A percentile compares a stretch with the other conserved stretches of the same genome.
Conservation (phyloP, 1,140 invertebrate species). For the Nylanderia fulva region DNA sequence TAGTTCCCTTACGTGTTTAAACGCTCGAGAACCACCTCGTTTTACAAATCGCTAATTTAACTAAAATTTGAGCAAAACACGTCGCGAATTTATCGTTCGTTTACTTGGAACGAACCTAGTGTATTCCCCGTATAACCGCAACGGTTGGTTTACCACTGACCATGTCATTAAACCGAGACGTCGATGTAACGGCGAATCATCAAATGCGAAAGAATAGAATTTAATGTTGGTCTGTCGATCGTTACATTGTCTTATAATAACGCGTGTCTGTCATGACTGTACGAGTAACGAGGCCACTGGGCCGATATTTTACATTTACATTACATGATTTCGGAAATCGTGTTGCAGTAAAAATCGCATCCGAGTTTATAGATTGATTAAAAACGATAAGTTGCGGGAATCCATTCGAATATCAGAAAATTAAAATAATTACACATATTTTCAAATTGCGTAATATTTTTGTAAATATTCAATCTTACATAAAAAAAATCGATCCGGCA, state of each 20-base stretch:
- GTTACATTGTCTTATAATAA: background rate
- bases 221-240: background rate
- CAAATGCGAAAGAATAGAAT: slow-evolving; percentile 14
- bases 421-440: slow-evolving; percentile 1
- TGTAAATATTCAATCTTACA: no score
- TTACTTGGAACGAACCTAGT: background rate
- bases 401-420: background rate
- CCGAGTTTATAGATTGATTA: slow-evolving; percentile 11
- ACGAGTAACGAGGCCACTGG: slow-evolving; percentile 41
- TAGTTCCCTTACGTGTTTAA: background rate
- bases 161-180: slow-evolving; percentile 31
- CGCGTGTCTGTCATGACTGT: background rate
- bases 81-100: slow-evolving; percentile 16
- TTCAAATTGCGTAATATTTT: background rate
- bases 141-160: slow-evolving; percentile 10
- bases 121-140: background rate
- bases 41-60: background rate
- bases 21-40: background rate
- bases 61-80: slow-evolving; percentile 19
- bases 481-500: no score
- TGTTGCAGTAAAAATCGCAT: background rate
- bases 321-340: slow-evolving; percentile 41
- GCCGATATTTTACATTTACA: no score
- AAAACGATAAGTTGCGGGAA: slow-evolving; percentile 3
- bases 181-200: slow-evolving; percentile 14